Percentiles rank a stretch among this genome's conserved stretches.
Conservation (phyloP, 2,113 vertebrate genomes). For the Eurystomus gularis region DNA sequence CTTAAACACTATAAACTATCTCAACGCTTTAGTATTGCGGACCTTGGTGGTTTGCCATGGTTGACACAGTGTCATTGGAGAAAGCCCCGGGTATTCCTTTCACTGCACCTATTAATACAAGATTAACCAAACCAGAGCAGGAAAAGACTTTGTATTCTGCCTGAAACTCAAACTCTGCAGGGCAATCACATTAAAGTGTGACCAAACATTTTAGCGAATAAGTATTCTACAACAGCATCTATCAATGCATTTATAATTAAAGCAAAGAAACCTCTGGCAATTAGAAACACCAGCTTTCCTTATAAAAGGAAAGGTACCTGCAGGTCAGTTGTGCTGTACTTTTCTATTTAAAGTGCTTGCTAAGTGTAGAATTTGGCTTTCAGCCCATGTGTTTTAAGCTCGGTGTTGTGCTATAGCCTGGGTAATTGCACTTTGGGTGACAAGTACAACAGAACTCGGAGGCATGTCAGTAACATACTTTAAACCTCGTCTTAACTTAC, state of each 20-base stretch:
- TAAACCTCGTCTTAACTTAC: background rate
- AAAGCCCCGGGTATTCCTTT: background rate
- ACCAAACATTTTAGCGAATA: background rate
- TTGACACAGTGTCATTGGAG: background rate
- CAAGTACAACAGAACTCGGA: conserved; percentile 18
- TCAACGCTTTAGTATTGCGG: background rate
- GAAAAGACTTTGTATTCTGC: background rate
- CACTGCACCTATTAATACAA: background rate
- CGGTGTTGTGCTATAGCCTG: conserved; percentile 8
- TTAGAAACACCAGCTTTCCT: background rate
- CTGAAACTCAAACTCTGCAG: background rate
- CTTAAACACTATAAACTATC: background rate
- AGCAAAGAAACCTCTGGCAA: background rate
- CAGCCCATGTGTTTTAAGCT: conserved; percentile 28
- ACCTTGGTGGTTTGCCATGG: background rate
- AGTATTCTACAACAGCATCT: background rate
- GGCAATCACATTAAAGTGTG: background rate
- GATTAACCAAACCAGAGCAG: background rate
- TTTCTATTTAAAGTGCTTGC: conserved; percentile 57
- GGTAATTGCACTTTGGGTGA: conserved; percentile 26
- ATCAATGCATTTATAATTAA: background rate
- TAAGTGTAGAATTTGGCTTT: conserved; percentile 47
- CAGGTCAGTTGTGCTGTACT: conserved; percentile 18
- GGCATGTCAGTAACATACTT: background rate
- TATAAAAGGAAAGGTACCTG: conserved; percentile 18